Conservation (phyloP, 2,113 vertebrate genomes). For the Mesembrinibis cayennensis region DNA sequence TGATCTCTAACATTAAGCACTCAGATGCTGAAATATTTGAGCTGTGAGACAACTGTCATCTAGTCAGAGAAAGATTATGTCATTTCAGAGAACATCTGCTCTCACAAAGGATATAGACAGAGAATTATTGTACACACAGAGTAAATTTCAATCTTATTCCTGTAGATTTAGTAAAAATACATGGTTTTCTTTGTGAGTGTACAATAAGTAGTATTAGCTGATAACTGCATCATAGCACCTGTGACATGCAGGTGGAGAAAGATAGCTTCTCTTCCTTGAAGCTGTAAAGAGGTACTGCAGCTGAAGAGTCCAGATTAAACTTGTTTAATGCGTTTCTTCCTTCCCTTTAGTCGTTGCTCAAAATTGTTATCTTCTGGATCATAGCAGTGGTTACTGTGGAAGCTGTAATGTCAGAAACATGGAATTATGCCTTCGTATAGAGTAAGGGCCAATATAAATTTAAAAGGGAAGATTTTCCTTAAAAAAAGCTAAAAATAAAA, state of each 20-base stretch:
- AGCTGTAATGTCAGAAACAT: not conserved
- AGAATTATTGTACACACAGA: not conserved
- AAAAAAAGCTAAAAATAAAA: not conserved
- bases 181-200: not conserved
- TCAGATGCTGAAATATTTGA: constrained; percentile 5
- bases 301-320: not conserved
- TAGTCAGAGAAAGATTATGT: not conserved
- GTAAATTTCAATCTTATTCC: not conserved
- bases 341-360: not conserved
- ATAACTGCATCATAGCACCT: not conserved
- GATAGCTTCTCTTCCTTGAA: not conserved
- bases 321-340: not conserved
- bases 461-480: not conserved
- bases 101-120: not conserved
- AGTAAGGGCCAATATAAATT: not conserved
- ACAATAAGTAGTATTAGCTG: not conserved
- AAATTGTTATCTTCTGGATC: not conserved
- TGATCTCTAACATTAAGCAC: constrained; percentile 5
- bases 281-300: not conserved
- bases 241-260: not conserved
- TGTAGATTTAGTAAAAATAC: not conserved
- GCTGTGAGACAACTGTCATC: not conserved
- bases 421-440: not conserved
- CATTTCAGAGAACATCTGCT: constrained; percentile 8
- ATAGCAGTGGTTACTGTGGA: not conserved